Conservation (phyloP, 2,113 vertebrate genomes). For the Gallinago jamesoni region DNA sequence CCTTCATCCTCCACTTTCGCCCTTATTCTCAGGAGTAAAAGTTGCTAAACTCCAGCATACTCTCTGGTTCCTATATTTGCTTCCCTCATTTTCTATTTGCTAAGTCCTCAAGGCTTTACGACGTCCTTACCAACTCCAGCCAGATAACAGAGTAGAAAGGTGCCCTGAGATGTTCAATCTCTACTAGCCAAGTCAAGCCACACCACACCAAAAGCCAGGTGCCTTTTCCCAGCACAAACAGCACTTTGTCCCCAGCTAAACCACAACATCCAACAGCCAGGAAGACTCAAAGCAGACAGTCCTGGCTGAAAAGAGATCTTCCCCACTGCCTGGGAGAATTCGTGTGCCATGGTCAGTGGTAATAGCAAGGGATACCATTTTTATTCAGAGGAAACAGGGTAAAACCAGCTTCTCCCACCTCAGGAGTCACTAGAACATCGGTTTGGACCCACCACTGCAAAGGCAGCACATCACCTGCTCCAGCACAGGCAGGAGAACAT, state of each 20-base stretch:
- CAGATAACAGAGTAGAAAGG: not conserved
- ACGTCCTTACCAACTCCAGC: not conserved
- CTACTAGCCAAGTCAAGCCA: not conserved
- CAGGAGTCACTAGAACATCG: not conserved
- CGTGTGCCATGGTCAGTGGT: fast-evolving
- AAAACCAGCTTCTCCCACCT: not conserved
- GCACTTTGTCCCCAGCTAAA: not conserved
- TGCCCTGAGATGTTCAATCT: not conserved
- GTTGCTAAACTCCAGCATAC: not conserved
- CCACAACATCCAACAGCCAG: not conserved
- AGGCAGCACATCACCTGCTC: not conserved
- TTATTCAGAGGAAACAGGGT: not conserved
- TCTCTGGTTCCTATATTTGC: not conserved
- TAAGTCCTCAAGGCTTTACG: not conserved
- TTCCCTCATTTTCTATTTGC: not conserved
- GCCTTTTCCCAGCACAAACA: not conserved
- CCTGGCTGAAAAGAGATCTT: not conserved
- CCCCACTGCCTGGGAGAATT: not conserved
- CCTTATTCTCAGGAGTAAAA: not conserved
- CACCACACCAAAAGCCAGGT: not conserved
- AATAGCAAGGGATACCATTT: not conserved
- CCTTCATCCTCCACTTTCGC: not conserved
- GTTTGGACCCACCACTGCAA: not conserved
- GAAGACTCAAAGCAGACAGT: not conserved
- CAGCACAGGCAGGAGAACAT: not conserved